Evolutionary conservation across 2,888 invertebrate species (phyloP).

Genomic region (Brachypalpus laphriformis): DNA sequence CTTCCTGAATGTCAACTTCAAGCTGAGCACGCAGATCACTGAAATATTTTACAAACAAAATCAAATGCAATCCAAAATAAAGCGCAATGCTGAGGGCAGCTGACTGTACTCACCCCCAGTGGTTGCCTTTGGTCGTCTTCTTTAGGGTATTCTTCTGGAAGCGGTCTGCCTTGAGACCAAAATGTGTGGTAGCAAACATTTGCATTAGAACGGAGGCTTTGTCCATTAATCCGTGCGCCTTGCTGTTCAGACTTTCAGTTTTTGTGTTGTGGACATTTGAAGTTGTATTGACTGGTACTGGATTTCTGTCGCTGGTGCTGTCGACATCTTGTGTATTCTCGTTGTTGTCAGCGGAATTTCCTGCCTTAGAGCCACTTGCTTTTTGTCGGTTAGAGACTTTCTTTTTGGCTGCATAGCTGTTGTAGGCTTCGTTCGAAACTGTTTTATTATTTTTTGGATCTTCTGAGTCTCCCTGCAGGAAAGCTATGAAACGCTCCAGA

Average conservation of each 20-base stretch:
- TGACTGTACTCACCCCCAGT: constrained; percentile 89
- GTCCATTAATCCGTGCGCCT: constrained; percentile 87
- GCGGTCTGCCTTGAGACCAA: constrained; percentile 90
- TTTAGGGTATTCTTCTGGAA: constrained; percentile 92
- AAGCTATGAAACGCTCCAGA: constrained; percentile 97
- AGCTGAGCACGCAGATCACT: constrained; percentile 96
- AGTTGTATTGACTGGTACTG: constrained; percentile 33
- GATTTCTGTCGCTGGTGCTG: constrained; percentile 1
- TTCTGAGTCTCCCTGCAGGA: constrained; percentile 92
- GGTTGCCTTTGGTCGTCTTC: constrained; percentile 92
- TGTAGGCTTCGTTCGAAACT: constrained; percentile 78
- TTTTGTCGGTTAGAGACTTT: constrained; percentile 73
- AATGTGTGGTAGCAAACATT: constrained; percentile 95
- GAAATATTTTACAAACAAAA: constrained; percentile 83
- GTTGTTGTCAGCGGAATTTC: constrained; percentile 29
- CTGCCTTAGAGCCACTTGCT: constrained; percentile 16
- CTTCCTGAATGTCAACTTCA: constrained; percentile 85
- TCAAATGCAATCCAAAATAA: constrained; percentile 52
- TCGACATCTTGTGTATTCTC: constrained; percentile 22
- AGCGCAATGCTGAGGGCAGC: constrained; percentile 28
- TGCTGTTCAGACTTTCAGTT: constrained; percentile 80
- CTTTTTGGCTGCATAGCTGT: constrained; percentile 82
- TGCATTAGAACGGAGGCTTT: constrained; percentile 95
- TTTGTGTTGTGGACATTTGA: constrained; percentile 36
- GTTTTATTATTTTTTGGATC: constrained; percentile 76